Percentiles rank a stretch among this genome's conserved stretches.
These are phyloP conservation scores for Saguinus imperator DNA, from an alignment of 2,113 vertebrate species.

Conservation along the genomic window DNA sequence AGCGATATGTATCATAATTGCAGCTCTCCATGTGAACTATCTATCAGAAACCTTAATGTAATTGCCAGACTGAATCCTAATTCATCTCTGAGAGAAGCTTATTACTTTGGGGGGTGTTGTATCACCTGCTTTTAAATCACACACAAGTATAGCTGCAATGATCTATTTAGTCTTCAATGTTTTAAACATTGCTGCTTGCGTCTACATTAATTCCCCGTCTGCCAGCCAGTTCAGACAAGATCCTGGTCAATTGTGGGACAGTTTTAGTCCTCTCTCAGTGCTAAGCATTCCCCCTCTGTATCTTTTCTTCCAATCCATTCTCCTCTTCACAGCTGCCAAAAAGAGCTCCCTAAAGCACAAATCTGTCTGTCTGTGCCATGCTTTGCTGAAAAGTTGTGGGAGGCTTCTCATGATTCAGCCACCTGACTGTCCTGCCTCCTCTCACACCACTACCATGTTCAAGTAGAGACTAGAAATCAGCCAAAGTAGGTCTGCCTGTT, in stretches of 20 bases:
- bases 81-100: slow-evolving; percentile 71
- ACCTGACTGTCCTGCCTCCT: neutral
- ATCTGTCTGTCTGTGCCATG: neutral
- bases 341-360: neutral
- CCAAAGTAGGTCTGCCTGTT: neutral
- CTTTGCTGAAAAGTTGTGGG: neutral
- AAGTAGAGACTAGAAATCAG: neutral
- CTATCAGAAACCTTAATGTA: slow-evolving; percentile 79
- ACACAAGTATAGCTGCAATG: slow-evolving; percentile 53
- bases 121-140: slow-evolving; percentile 77
- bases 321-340: neutral
- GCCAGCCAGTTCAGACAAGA: slow-evolving; percentile 30
- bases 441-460: neutral
- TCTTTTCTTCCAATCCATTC: neutral
- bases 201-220: slow-evolving; percentile 60
- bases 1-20: slow-evolving; percentile 75
- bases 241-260: slow-evolving; percentile 1
- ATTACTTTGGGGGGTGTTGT: slow-evolving; percentile 73
- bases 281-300: neutral
- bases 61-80: slow-evolving; percentile 76
- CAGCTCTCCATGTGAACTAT: slow-evolving; percentile 64
- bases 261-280: neutral
- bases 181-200: slow-evolving; percentile 37
- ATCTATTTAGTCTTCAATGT: slow-evolving; percentile 71
- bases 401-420: neutral